Evolutionary conservation across 2,797 vertebrate genomes (phyloP), one percentile per base, ranked within the genome.

Genomic region (Menidia menidia): DNA sequence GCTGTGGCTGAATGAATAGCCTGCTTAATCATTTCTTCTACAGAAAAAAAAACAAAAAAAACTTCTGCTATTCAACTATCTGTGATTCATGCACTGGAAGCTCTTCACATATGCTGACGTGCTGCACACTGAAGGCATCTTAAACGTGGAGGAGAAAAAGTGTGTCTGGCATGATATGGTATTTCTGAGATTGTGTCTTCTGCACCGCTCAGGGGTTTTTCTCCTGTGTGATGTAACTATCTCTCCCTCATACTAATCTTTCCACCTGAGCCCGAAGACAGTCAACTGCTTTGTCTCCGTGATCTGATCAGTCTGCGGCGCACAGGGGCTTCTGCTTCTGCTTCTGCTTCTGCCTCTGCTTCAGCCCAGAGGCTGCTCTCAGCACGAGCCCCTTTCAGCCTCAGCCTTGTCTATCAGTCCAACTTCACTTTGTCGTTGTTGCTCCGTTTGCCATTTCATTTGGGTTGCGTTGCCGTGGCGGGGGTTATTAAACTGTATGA

Each of bases 201-300:
- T 78, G 77, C 63, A 54, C 58, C 55, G 64, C 53, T 63, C 64
- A 39, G 69, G 75, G n/a, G 56, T 75, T 66, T 75, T 66, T 79
- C 77, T 85, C 64, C 59, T 25, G 57, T 72, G 67, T 88, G 84
- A 87, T 90, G 81, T 84, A 86, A 85, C 82, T 60, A 57, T 18
- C 45, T 67, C 50, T 47, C 60, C 77, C 55, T 76, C 77, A 66
- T 72, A 51, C 53, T 71, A 50, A 58, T 79, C 50, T 60, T 56
- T 66, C 62, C 71, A 87, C 82, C 73, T 85, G 76, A 84, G 45
- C 68, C 73, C 50, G 50, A 50, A 63, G 66, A 12, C 74, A 59
- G 65, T 67, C 70, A 45, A 50, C 71, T 81, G 74, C 68, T 84
- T 85, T 85, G 84, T 87, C 77, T 79, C 62, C 42, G 19, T 35